These are phyloP conservation scores for Tenualosa thibaudeaui DNA, from an alignment of 2,797 vertebrate genomes.

Conservation along the genomic window DNA sequence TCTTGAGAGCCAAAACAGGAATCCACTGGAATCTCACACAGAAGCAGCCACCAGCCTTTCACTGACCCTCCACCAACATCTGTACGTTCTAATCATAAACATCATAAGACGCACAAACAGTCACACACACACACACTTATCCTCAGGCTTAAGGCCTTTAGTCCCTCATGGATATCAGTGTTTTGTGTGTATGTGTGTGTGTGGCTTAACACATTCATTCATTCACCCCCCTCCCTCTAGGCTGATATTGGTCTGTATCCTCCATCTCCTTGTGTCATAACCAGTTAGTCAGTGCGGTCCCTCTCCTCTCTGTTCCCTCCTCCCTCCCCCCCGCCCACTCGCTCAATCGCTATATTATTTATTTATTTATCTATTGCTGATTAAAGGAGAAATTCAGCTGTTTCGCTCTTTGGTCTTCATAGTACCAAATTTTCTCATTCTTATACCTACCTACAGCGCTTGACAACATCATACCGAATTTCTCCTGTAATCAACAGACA, in stretches of 20 bases:
- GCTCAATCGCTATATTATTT: no score
- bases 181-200: not conserved
- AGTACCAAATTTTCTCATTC: no score
- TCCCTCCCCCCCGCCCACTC: no score
- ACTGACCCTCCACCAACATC: not conserved
- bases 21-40: not conserved
- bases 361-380: no score
- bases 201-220: not conserved
- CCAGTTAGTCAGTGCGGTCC: not conserved
- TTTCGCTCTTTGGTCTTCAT: no score
- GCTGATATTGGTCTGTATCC: not conserved
- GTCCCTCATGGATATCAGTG: not conserved
- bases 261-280: not conserved
- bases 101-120: no score
- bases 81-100: conserved; percentile 5
- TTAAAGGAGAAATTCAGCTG: no score
- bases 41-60: not conserved
- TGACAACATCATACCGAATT: no score
- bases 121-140: not conserved
- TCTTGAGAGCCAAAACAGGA: not conserved
- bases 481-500: no score
- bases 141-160: not conserved
- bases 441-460: no score
- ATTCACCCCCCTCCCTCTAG: not conserved
- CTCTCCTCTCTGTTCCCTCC: no score